These are phyloP conservation scores for Scelioninae gen. 2 DNA, from an alignment of 2,888 invertebrate species.

Conservation along the genomic window DNA sequence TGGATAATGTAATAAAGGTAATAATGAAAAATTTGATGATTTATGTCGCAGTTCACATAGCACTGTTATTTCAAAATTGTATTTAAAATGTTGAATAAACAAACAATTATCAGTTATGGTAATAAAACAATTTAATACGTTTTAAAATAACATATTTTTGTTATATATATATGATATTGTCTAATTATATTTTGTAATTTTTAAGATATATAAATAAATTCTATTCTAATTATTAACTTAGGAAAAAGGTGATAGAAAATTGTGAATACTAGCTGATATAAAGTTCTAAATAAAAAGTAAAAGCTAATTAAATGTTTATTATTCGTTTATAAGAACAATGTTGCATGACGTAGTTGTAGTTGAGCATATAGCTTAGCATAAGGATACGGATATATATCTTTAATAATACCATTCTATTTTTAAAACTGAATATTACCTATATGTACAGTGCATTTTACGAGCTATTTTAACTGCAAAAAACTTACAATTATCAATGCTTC, in stretches of 20 bases:
- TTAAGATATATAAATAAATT: no score
- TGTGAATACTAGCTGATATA: not conserved
- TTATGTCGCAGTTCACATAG: no score
- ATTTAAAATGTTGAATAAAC: no score
- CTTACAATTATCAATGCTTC: slow-evolving; percentile 32
- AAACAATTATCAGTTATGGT: no score
- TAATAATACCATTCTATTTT: slow-evolving; percentile 38
- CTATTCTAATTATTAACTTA: no score
- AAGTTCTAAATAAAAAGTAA: not conserved
- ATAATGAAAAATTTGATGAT: no score
- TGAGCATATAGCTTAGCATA: slow-evolving; percentile 41
- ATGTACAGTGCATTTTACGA: slow-evolving; percentile 38
- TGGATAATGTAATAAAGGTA: no score
- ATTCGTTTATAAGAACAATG: slow-evolving; percentile 35
- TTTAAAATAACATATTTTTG: no score
- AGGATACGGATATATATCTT: slow-evolving; percentile 29
- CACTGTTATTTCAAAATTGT: no score
- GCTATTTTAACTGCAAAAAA: slow-evolving; percentile 36
- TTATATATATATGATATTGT: no score
- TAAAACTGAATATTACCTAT: slow-evolving; percentile 35
- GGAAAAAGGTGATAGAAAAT: not conserved
- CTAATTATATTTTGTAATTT: no score
- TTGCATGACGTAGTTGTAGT: slow-evolving; percentile 56
- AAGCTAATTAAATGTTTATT: slow-evolving; percentile 17
- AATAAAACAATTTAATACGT: no score